These are phyloP conservation scores for Drosophila neoperkinsi DNA, from an alignment of 2,888 invertebrate genomes.

Conservation along the genomic window DNA sequence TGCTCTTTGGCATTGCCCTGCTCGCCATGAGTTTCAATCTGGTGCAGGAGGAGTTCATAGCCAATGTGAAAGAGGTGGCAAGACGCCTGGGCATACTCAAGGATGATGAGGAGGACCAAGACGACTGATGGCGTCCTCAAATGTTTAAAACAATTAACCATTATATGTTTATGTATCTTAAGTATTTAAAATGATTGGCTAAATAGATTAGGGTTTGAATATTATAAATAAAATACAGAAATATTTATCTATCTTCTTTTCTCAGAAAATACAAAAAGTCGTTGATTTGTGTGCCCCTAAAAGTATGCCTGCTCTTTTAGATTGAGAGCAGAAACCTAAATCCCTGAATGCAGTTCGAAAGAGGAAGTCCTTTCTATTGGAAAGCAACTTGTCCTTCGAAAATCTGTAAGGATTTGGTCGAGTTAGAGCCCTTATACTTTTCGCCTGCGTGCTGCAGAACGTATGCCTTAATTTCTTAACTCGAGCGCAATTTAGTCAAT, in stretches of 20 bases:
- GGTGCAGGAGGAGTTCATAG: slow-evolving; percentile 97
- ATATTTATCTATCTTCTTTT: not conserved
- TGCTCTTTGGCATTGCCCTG: slow-evolving; percentile 96
- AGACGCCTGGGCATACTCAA: slow-evolving; percentile 95
- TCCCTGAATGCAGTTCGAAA: not conserved
- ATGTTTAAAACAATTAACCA: not conserved
- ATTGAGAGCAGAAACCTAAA: not conserved
- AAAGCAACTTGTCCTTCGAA: not conserved
- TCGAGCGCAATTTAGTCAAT: not conserved
- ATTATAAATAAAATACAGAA: slow-evolving; percentile 10
- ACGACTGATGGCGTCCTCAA: slow-evolving; percentile 60
- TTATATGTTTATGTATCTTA: not conserved
- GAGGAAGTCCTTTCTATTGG: not conserved
- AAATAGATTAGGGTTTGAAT: not conserved
- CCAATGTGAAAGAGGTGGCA: slow-evolving; percentile 94
- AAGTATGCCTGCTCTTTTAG: not conserved
- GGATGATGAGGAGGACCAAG: slow-evolving; percentile 88
- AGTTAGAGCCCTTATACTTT: not conserved
- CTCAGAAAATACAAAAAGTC: too few species aligned
- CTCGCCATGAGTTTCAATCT: slow-evolving; percentile 98
- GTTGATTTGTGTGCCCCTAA: not conserved
- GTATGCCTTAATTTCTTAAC: not conserved
- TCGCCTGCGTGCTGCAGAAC: not conserved
- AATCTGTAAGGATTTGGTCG: not conserved
- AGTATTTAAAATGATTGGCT: slow-evolving; percentile 10